Conservation (phyloP, 2,113 vertebrate species). For the Collichthys lucidus region DNA sequence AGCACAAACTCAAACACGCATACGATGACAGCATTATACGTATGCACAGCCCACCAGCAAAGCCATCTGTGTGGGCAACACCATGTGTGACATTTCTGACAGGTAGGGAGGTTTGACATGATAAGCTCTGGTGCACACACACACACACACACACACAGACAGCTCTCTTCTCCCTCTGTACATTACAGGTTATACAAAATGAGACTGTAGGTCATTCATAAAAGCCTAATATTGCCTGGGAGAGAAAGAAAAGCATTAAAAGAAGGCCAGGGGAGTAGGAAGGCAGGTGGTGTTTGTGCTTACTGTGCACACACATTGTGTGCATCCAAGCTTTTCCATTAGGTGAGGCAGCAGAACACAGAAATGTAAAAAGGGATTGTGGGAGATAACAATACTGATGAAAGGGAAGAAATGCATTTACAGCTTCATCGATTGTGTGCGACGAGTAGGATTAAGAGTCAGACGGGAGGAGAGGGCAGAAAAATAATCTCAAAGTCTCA, state of each 20-base stretch:
- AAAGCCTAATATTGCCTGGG: slow-evolving; percentile 42
- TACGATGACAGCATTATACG: slow-evolving; percentile 18
- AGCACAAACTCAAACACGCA: not conserved
- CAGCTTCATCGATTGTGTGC: slow-evolving; percentile 27
- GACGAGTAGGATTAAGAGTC: slow-evolving; percentile 24
- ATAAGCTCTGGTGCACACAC: slow-evolving; percentile 36
- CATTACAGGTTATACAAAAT: slow-evolving; percentile 40
- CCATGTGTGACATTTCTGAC: slow-evolving; percentile 65
- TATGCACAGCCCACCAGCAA: slow-evolving; percentile 52
- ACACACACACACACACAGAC: slow-evolving; percentile 11
- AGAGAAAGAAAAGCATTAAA: slow-evolving; percentile 44
- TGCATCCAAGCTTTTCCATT: slow-evolving; percentile 18
- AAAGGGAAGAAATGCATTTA: slow-evolving; percentile 48
- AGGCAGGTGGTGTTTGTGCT: slow-evolving; percentile 49
- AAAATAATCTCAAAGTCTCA: slow-evolving; percentile 6
- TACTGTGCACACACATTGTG: slow-evolving; percentile 29
- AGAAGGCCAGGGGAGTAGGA: slow-evolving; percentile 18
- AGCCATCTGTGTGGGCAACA: slow-evolving; percentile 55
- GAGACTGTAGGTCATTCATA: slow-evolving; percentile 37
- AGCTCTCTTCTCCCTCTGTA: not conserved
- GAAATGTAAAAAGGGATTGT: slow-evolving; percentile 32
- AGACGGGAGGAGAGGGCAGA: not conserved
- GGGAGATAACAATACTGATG: slow-evolving; percentile 31
- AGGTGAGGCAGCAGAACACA: slow-evolving; percentile 16
- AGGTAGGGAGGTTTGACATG: slow-evolving; percentile 49